Evolutionary conservation across 2,113 vertebrate genomes (phyloP).

Genomic region (Hymenochirus boettgeri): DNA sequence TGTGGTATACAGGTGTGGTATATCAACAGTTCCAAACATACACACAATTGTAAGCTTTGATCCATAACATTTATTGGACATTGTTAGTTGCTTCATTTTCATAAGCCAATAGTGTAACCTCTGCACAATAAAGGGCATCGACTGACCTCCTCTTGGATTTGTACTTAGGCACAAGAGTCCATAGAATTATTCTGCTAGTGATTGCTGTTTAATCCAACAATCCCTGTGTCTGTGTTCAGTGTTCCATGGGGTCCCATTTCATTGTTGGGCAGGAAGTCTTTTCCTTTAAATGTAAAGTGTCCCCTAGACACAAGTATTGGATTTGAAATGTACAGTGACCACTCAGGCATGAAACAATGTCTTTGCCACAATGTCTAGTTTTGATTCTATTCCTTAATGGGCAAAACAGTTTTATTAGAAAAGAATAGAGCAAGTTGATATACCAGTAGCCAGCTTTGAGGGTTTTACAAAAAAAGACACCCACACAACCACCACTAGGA

Average conservation of each 20-base stretch:
- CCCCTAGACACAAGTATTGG: constrained; percentile 3
- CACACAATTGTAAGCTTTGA: constrained; percentile 4
- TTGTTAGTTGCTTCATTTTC: constrained; percentile 5
- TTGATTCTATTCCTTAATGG: not conserved
- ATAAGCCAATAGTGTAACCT: constrained; percentile 38
- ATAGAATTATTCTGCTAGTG: constrained; percentile 59
- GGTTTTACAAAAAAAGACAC: no score
- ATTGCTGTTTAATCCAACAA: constrained; percentile 47
- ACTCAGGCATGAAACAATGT: not conserved
- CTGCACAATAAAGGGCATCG: constrained; percentile 14
- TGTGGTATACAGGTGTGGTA: no score
- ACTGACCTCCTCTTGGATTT: constrained; percentile 39
- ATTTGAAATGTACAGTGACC: constrained; percentile 5
- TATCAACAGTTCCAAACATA: no score
- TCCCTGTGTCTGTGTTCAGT: constrained; percentile 33
- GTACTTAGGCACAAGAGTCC: constrained; percentile 55
- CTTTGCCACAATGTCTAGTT: not conserved
- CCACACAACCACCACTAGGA: no score
- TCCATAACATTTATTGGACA: constrained; percentile 17
- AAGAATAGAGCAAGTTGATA: no score
- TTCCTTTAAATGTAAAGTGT: not conserved
- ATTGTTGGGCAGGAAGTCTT: constrained; percentile 35
- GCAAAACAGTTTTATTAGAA: no score
- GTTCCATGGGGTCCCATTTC: constrained; percentile 40
- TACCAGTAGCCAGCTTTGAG: no score